Base-by-base conservation (phyloP, 2,888 invertebrate genomes). In the Callosobruchus maculatus region DNA sequence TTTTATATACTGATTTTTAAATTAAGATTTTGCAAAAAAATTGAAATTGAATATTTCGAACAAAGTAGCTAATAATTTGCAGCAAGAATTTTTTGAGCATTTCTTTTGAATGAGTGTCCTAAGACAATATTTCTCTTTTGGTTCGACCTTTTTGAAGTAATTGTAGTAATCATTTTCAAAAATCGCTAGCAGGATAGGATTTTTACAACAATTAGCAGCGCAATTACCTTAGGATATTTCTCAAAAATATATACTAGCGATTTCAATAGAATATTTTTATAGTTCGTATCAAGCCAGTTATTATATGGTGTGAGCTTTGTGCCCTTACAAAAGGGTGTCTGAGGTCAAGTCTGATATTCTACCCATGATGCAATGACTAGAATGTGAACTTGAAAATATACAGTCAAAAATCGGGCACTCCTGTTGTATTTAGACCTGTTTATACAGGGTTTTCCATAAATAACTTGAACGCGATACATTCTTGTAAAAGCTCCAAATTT, bases 281-380 rank as follows among this genome's bases (percentile, higher is more conserved):
- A 49, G 49, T 49, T 49, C 49, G 7, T 49, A 49, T 13, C 49
- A 49, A 49, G 49, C 49, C 49, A 49, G 49, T 49, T 49, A 49
- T 49, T 49, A 18, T 49, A 49, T 49, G 49, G 49, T 49, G 49
- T 49, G 73, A 70, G 70, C 70, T 22, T 73, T 70, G 70, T 66
- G 70, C 67, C 70, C 73, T 70, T 73, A 70, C 70, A 31, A 18
- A 67, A 70, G 73, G 70, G 70, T 70, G 70, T 73, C 72, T 72
- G 72, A 70, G 49, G 31, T 49, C n/a, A 67, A 72, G 49, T 72
- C 70, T 73, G 73, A 73, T 73, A 70, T 73, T 73, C 73, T 73
- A 73, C 70, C 70, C 73, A 49, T 49, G 49, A 49, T 49, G 49
- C 49, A 49, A 49, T 49, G 49, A 49, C 13, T 49, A 1, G 49